Base-by-base conservation (phyloP, 2,113 vertebrate genomes). In the Vireo altiloquus region DNA sequence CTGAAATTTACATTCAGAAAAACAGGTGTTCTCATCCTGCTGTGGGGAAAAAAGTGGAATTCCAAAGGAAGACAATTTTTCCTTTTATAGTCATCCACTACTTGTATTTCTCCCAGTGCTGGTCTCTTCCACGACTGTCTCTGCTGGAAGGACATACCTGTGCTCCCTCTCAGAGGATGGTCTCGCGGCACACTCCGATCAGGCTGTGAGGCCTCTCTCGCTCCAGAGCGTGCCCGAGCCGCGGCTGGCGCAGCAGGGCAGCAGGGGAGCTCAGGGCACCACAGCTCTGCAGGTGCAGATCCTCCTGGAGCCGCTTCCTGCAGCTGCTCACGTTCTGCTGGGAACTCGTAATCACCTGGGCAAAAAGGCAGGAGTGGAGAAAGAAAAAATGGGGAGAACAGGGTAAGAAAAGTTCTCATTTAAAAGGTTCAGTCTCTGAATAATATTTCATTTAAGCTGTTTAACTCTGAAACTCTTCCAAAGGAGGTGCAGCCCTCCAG, bases 271-370 rank as follows among this genome's bases (percentile, higher is more conserved):
- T 99, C 87, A 99, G 97, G 10, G 98, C 99, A 6, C 99, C 99
- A 8, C 99, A 99, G 97, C 99, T 99, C 96, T 96, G 98, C n/a
- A 99, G 98, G 89, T 99, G 99, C 75, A 99, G 98, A 20, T 99
- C 99, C 59, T 98, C 98, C 12, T 97, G 97, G 35, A 89, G 97
- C 7, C 95, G 97, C 88, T 98, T 98, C 84, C 98, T 97, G 65
- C 98, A 97, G 91, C 97, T 96, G 86, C 77, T 92, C 63, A 82
- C 96, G 13, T 82, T 94, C 69, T 97, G 97, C 96, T 95, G 98
- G 23, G 98, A 98, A 39, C 98, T 98, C 24, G 97, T 98, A 42
- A 99, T 99, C 12, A 99, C 98, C 99, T 98, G 91, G 27, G 13
- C 1, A 6, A 8, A 57, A 28, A 44, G 59, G 80, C 49, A 59